phyloP scores from a whole-genome alignment of 2,888 invertebrate genomes.

The Monoplex corrugatus region DNA sequence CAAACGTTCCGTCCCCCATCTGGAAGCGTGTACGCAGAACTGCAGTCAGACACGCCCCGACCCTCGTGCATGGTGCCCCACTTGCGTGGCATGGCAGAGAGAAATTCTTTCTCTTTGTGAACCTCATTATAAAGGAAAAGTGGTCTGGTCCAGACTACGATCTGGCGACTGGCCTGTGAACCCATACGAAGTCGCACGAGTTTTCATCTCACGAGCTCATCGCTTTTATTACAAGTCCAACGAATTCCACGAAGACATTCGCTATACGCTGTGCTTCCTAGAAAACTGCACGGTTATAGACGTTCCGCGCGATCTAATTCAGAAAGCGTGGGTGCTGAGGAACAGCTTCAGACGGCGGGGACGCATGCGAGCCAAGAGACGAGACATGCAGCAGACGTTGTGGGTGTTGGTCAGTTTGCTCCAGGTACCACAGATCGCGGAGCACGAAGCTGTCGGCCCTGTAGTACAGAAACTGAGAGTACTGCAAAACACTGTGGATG shows the following conservation, averaged over 20 bases:
- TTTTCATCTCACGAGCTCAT: slow-evolving; percentile 60
- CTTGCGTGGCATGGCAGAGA: slow-evolving; percentile 56
- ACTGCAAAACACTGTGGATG: slow-evolving; percentile 41
- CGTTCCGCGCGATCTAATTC: slow-evolving; percentile 52
- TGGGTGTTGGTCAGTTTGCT: slow-evolving; percentile 49
- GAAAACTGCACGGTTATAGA: slow-evolving; percentile 57
- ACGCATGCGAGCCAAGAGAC: slow-evolving; percentile 52
- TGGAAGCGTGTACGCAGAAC: slow-evolving; percentile 52
- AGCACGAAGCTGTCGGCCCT: slow-evolving; percentile 51
- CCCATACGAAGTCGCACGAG: slow-evolving; percentile 61
- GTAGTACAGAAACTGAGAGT: slow-evolving; percentile 48
- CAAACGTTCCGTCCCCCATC: slow-evolving; percentile 41
- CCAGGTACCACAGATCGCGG: slow-evolving; percentile 47
- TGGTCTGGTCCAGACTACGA: slow-evolving; percentile 57
- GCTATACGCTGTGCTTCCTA: slow-evolving; percentile 58
- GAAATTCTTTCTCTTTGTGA: slow-evolving; percentile 56
- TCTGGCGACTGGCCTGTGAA: slow-evolving; percentile 59
- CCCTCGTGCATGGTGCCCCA: slow-evolving; percentile 53
- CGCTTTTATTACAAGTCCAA: slow-evolving; percentile 61
- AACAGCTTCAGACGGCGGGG: slow-evolving; percentile 56
- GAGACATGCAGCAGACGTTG: slow-evolving; percentile 51
- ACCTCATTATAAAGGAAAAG: slow-evolving; percentile 51
- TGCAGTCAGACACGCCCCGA: slow-evolving; percentile 54
- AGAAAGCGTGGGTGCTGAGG: slow-evolving; percentile 56
- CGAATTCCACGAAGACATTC: slow-evolving; percentile 62